A percentile compares a stretch with the other conserved stretches of the same genome.
Conservation (phyloP, 2,888 invertebrate species). For the Tipula confusa region DNA sequence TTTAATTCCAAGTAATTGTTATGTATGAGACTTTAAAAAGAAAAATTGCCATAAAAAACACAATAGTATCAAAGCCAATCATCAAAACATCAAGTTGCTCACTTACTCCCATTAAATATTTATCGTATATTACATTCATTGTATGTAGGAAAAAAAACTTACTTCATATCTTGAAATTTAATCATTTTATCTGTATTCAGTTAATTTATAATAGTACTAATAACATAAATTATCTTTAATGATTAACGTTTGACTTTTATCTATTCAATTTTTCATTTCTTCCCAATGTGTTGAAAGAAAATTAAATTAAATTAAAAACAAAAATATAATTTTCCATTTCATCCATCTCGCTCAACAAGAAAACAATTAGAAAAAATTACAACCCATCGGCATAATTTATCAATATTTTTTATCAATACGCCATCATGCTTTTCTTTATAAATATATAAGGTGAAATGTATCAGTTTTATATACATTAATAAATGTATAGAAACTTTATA, state of each 20-base stretch:
- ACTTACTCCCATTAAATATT: not conserved
- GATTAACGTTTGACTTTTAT: not conserved
- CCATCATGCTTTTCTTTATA: not conserved
- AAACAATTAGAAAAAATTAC: not conserved
- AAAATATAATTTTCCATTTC: not conserved
- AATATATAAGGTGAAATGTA: not conserved
- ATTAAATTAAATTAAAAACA: not conserved
- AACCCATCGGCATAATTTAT: not conserved
- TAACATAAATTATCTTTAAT: not conserved
- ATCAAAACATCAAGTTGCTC: not conserved
- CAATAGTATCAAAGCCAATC: not conserved
- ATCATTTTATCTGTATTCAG: conserved; percentile 3
- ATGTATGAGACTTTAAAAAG: too few relatives aligned
- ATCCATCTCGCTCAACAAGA: not conserved
- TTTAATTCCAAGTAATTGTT: too few relatives aligned
- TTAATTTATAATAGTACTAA: not conserved
- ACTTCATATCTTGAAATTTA: not conserved
- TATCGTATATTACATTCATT: not conserved
- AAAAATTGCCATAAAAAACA: too few relatives aligned
- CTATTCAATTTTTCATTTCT: not conserved
- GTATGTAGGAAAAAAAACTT: not conserved
- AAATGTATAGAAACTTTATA: not conserved
- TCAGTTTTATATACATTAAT: not conserved
- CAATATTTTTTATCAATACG: not conserved
- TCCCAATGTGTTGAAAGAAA: not conserved